Evolutionary conservation across 1,140 invertebrate species (phyloP).

Genomic region (Formica selysi): DNA sequence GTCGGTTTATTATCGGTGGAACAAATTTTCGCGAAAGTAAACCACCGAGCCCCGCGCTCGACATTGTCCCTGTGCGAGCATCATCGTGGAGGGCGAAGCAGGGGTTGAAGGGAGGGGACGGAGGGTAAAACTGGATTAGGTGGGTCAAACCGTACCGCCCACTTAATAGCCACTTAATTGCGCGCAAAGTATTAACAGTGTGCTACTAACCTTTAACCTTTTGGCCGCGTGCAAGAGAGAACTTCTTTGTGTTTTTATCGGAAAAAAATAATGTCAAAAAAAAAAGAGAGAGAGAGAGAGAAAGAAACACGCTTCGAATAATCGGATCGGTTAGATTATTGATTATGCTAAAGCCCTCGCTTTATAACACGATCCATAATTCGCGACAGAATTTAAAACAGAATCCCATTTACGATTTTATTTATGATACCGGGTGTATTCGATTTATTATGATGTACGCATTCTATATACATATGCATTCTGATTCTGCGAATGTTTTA

Average conservation of each 20-base stretch:
- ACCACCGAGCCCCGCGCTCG: background rate
- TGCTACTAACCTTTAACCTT: background rate
- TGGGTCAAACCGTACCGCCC: background rate
- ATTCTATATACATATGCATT: background rate
- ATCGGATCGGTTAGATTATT: conserved; percentile 23
- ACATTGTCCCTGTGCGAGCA: conserved; percentile 5
- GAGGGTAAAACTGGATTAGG: background rate
- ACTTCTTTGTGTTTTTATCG: background rate
- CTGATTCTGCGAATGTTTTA: background rate
- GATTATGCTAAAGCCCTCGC: background rate
- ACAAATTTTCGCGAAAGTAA: conserved; percentile 17
- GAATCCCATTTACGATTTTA: conserved; percentile 34
- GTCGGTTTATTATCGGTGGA: conserved; percentile 46
- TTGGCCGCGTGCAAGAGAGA: background rate
- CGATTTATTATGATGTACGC: conserved; percentile 18
- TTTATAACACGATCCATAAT: conserved; percentile 17
- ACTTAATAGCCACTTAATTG: conserved; percentile 38
- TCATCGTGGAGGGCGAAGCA: background rate
- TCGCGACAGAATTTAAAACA: conserved; percentile 13
- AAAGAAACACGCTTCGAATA: background rate
- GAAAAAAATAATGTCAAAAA: background rate
- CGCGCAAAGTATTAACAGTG: conserved; percentile 3
- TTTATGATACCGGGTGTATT: background rate
- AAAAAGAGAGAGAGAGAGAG: background rate
- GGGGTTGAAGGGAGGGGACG: too few species aligned